Percentiles rank a stretch among this genome's conserved stretches.
Conservation (phyloP, 2,888 invertebrate genomes). For the Drepanosiphum platanoidis region DNA sequence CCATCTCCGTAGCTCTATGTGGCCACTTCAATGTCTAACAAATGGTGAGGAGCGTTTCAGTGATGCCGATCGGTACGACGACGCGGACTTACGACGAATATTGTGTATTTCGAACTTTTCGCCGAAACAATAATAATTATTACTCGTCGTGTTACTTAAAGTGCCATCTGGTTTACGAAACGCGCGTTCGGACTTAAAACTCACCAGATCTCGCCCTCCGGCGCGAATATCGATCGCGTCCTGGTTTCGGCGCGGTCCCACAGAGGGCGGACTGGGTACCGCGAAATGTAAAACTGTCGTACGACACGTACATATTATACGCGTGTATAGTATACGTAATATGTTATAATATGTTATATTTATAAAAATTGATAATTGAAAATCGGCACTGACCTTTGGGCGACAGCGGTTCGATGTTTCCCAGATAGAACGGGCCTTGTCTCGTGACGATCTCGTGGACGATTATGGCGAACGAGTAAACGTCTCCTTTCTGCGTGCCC, state of each 20-base stretch:
- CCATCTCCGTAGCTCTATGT: too few species aligned
- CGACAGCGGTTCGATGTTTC: constrained; percentile 73
- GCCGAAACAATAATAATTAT: too few species aligned
- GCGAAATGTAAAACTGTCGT: neutral
- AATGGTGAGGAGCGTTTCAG: too few species aligned
- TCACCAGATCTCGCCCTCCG: neutral
- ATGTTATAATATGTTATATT: neutral
- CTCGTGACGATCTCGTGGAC: constrained; percentile 91
- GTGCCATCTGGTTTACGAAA: neutral
- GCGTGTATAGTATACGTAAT: too few species aligned
- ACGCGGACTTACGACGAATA: too few species aligned
- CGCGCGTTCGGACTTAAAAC: neutral
- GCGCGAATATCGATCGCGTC: neutral
- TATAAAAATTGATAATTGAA: neutral
- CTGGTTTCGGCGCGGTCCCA: neutral
- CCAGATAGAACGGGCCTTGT: constrained; percentile 87
- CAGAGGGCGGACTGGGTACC: neutral
- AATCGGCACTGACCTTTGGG: constrained; percentile 76
- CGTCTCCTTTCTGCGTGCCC: constrained; percentile 90
- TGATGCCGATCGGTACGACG: too few species aligned
- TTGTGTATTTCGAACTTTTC: too few species aligned
- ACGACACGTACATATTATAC: too few species aligned
- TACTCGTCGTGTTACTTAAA: too few species aligned
- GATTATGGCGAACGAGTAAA: constrained; percentile 95
- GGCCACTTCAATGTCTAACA: too few species aligned